Conservation (phyloP, 64 coral and sea anemone species). For the Orbicella faveolata region DNA sequence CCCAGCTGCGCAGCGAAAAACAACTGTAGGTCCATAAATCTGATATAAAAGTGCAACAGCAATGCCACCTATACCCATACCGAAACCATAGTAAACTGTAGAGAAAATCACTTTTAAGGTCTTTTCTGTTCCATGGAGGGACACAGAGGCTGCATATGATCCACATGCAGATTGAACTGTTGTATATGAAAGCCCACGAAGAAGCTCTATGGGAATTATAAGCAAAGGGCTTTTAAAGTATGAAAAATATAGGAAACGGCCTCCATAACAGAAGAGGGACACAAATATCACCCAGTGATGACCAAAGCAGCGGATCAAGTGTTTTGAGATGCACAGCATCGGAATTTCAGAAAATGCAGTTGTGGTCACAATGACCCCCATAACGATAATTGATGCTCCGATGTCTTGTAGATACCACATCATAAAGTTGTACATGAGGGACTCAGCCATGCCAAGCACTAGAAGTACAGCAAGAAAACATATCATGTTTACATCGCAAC, state of each 20-base stretch:
- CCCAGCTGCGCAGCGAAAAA: slow-evolving; percentile 92
- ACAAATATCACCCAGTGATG: slow-evolving; percentile 84
- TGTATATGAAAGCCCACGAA: slow-evolving; percentile 81
- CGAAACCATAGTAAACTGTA: slow-evolving; percentile 74
- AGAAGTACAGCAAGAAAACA: slow-evolving; percentile 67
- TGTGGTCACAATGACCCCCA: slow-evolving; percentile 75
- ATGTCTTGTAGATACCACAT: slow-evolving; percentile 99
- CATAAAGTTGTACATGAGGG: slow-evolving; percentile 81
- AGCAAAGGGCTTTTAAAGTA: slow-evolving; percentile 74
- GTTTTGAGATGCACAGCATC: slow-evolving; percentile 64
- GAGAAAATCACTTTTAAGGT: slow-evolving; percentile 84
- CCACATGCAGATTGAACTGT: slow-evolving; percentile 67
- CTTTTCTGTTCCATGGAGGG: slow-evolving; percentile 80
- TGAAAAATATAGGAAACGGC: slow-evolving; percentile 75
- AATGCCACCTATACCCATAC: slow-evolving; percentile 76
- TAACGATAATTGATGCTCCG: slow-evolving; percentile 64
- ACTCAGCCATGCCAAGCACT: slow-evolving; percentile 86
- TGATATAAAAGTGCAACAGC: slow-evolving; percentile 69
- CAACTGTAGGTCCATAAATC: slow-evolving; percentile 76
- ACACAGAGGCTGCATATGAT: slow-evolving; percentile 65
- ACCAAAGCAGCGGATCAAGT: slow-evolving; percentile 68
- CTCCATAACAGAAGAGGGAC: slow-evolving; percentile 75
- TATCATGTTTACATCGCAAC: slow-evolving; percentile 70
- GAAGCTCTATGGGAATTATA: slow-evolving; percentile 86
- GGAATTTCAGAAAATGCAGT: slow-evolving; percentile 77